Conservation (phyloP, 1,140 invertebrate species). For the Copidosoma floridanum region DNA sequence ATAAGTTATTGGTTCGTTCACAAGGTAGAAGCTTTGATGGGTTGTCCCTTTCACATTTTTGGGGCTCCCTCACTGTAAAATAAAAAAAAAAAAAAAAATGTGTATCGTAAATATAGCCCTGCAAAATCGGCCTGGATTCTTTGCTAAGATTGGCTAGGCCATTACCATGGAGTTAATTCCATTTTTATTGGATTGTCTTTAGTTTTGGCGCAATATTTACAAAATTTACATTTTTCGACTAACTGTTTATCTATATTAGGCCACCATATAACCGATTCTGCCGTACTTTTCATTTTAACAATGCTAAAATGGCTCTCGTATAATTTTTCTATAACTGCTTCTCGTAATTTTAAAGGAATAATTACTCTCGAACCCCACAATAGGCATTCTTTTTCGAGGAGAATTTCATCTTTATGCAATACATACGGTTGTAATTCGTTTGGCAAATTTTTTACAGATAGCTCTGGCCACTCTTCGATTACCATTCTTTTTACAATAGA, state of each 20-base stretch:
- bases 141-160: slow-evolving; percentile 40
- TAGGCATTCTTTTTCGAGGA: neutral
- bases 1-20: too few species aligned
- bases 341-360: neutral
- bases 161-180: too few species aligned
- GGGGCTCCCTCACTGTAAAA: too few species aligned
- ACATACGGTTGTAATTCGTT: neutral
- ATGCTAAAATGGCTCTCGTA: slow-evolving; percentile 49
- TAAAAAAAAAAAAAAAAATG: too few species aligned
- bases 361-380: neutral
- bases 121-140: slow-evolving; percentile 46
- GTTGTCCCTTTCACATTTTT: too few species aligned
- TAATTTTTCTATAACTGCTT: slow-evolving; percentile 30
- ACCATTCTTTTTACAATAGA: neutral
- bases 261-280: slow-evolving; percentile 54
- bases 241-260: slow-evolving; percentile 51
- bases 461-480: too few species aligned
- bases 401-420: neutral
- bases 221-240: slow-evolving; percentile 31
- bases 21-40: too few species aligned
- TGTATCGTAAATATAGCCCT: too few species aligned
- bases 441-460: neutral
- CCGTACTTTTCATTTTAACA: slow-evolving; percentile 53
- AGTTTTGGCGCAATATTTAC: slow-evolving; percentile 39
- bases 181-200: too few species aligned